Evolutionary conservation across 2,888 invertebrate species (phyloP).

Genomic region (Physocephala rufipes): DNA sequence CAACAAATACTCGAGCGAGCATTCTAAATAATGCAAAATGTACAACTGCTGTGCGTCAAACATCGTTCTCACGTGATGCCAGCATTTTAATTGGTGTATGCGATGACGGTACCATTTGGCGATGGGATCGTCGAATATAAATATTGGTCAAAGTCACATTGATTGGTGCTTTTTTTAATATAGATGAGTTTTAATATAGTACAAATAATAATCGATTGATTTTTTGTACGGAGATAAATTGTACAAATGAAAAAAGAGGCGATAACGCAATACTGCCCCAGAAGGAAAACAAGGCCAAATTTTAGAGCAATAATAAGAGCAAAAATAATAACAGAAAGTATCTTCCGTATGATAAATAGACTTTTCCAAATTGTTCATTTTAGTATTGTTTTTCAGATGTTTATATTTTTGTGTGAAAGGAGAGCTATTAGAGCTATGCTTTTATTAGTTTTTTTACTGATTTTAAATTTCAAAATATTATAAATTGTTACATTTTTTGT

Average conservation of each 20-base stretch:
- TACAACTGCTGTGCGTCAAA: constrained; percentile 90
- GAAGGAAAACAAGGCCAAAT: constrained; percentile 1
- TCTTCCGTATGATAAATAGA: constrained; percentile 3
- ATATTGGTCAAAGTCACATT: background rate
- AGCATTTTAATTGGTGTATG: constrained; percentile 90
- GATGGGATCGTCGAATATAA: constrained; percentile 78
- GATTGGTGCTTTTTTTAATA: background rate
- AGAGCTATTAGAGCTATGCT: background rate
- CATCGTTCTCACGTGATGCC: constrained; percentile 88
- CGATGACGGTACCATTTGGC: constrained; percentile 96
- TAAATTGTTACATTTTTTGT: background rate
- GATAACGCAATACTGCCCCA: background rate
- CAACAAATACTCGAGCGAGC: constrained; percentile 79
- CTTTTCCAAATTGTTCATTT: constrained; percentile 9
- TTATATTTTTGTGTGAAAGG: constrained; percentile 3
- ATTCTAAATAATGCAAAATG: constrained; percentile 88
- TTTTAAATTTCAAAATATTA: too few species aligned
- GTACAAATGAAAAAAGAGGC: background rate
- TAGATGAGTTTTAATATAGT: background rate
- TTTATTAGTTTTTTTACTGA: too few species aligned
- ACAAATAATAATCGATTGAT: constrained; percentile 3
- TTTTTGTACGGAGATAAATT: background rate
- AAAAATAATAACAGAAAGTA: constrained; percentile 10
- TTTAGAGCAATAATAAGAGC: constrained; percentile 16
- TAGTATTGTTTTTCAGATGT: background rate